Conservation (phyloP, 64 coral and sea anemone genomes). For the Hydrozoanthus tunicans region DNA sequence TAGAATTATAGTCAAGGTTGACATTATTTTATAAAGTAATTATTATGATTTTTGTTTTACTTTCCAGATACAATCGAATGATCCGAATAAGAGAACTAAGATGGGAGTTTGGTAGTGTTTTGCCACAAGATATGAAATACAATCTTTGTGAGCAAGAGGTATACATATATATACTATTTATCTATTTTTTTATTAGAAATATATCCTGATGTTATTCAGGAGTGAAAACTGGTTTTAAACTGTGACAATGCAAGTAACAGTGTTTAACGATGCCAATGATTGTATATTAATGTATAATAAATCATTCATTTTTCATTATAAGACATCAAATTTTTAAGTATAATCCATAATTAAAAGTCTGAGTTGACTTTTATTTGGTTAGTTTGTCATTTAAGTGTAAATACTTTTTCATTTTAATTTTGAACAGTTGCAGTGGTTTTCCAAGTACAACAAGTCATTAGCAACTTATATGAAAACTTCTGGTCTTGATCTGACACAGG, state of each 20-base stretch:
- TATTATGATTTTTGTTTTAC: background rate
- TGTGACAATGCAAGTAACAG: no score
- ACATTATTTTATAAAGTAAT: background rate
- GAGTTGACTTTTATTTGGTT: no score
- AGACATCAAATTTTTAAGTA: background rate
- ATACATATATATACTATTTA: background rate
- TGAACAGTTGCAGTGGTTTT: slow-evolving; percentile 83
- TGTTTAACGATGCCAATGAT: no score
- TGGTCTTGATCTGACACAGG: slow-evolving; percentile 86
- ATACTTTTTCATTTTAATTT: background rate
- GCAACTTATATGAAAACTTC: slow-evolving; percentile 84
- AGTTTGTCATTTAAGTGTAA: no score
- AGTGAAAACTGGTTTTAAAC: no score
- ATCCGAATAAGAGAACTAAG: slow-evolving; percentile 80
- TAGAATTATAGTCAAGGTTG: background rate
- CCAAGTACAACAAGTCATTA: slow-evolving; percentile 89
- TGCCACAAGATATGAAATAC: slow-evolving; percentile 95
- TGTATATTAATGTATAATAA: no score
- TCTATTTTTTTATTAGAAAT: background rate
- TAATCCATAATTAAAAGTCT: background rate
- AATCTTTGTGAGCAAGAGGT: slow-evolving; percentile 98
- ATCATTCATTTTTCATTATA: no score
- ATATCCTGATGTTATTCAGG: background rate
- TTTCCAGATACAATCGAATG: slow-evolving; percentile 92
- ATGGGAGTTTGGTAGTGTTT: slow-evolving; percentile 98